Base-by-base conservation (phyloP, 64 coral and sea anemone genomes). In the Montipora efflorescens region DNA sequence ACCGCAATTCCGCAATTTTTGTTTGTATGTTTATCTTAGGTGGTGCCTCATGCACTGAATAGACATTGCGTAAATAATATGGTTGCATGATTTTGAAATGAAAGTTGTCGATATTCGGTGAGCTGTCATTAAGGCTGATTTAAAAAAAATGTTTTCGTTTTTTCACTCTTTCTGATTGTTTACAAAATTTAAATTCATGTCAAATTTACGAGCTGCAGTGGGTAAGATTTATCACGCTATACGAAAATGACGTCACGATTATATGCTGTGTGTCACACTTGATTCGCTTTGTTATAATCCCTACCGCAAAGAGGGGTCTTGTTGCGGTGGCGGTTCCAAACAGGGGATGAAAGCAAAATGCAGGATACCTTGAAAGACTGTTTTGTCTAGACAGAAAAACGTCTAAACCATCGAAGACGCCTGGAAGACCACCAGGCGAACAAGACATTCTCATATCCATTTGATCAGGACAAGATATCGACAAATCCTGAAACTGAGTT, bases 1-100 rank as follows among this genome's bases (percentile, higher is more conserved):
- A 47, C 81, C 43, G n/a, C 46, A 66, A 85, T 85, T 85, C 43
- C 66, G 82, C 46, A 72, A 23, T 71, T 86, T 64, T 64, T 86
- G 66, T 86, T 84, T 86, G 6, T 48, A 19, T 86, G 62, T 86
- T 86, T 70, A 20, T 70, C 3, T 72, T 50, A 8, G 43, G n/a
- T 48, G 7, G 6, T 36, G 81, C 7, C 53, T 57, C 11, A 84
- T 43, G 2, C 16, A 48, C 11, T 71, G 82, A 48, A 50, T 86
- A 86, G 71, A 86, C 82, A 86, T 49, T 11, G 16, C 28, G 13
- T 49, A 67, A 67, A 67, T 69, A 9, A 71, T 51, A 86, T 50
- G 44, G 36, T 19, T 49, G 59, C 20, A 4, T 47, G 43, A 13
- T 44, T 86, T 86, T 19, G 19, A 67, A 49, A 47, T 8, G 16